Evolutionary conservation across 2,888 invertebrate species (phyloP).

Genomic region (Metalampra italica): DNA sequence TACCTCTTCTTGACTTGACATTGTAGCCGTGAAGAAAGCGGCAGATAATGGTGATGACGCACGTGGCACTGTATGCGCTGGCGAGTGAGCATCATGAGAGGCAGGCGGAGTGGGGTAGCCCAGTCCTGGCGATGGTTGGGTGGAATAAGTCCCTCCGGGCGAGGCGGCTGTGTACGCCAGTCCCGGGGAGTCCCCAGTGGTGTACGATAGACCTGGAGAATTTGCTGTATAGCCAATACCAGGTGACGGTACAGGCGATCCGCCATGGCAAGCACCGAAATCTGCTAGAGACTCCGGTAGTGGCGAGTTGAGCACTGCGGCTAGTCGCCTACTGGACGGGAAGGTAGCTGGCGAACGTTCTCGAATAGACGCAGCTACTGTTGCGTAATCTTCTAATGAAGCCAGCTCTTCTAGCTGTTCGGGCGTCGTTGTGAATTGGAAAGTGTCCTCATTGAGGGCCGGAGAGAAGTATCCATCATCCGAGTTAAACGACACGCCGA

Average conservation of each 20-base stretch:
- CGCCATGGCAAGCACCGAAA: conserved; percentile 88
- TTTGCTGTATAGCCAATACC: conserved; percentile 63
- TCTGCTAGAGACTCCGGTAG: conserved; percentile 89
- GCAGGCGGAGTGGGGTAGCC: conserved; percentile 93
- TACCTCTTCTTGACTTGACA: conserved; percentile 90
- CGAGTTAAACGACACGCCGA: conserved; percentile 81
- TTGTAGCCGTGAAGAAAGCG: conserved; percentile 89
- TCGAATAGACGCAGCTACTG: conserved; percentile 76
- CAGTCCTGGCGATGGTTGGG: conserved; percentile 83
- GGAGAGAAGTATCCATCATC: conserved; percentile 82
- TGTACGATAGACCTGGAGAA: conserved; percentile 86
- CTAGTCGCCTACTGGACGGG: conserved; percentile 84
- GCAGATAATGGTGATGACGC: conserved; percentile 90
- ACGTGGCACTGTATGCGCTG: conserved; percentile 80
- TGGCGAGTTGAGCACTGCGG: conserved; percentile 87
- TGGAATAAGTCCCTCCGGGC: conserved; percentile 61
- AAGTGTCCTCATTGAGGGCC: conserved; percentile 86
- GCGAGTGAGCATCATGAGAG: conserved; percentile 89
- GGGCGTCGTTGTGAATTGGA: conserved; percentile 80
- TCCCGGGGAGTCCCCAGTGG: conserved; percentile 79
- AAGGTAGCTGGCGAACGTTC: conserved; percentile 78
- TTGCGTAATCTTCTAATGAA: conserved; percentile 80
- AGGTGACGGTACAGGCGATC: conserved; percentile 74
- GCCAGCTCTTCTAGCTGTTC: conserved; percentile 82
- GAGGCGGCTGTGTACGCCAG: conserved; percentile 61